A percentile compares a stretch with the other conserved stretches of the same genome.
phyloP scores from a whole-genome alignment of 2,888 invertebrate genomes.

The Drosophila pseudotakahashii region DNA sequence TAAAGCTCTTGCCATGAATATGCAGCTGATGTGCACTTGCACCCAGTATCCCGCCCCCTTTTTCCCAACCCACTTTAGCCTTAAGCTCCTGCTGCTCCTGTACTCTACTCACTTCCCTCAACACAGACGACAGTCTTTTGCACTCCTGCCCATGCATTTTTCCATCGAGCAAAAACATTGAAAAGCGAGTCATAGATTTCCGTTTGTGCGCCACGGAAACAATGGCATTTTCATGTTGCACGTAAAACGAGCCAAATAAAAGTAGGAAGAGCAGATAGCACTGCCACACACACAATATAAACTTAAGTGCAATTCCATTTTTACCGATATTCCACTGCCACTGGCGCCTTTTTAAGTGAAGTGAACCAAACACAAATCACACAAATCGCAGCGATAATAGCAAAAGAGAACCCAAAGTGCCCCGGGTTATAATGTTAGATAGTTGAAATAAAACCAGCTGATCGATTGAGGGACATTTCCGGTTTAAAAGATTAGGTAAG shows the following conservation, averaged over 20 bases:
- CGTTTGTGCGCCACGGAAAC: slow-evolving; percentile 68
- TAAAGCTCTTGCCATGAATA: slow-evolving; percentile 60
- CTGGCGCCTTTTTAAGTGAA: slow-evolving; percentile 65
- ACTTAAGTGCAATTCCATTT: slow-evolving; percentile 72
- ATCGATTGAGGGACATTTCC: slow-evolving; percentile 23
- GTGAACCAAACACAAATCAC: slow-evolving; percentile 42
- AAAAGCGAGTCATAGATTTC: slow-evolving; percentile 75
- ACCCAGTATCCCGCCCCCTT: neutral
- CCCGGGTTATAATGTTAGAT: slow-evolving; percentile 13
- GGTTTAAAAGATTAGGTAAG: slow-evolving; percentile 33
- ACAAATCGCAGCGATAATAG: slow-evolving; percentile 40
- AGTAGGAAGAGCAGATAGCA: slow-evolving; percentile 23
- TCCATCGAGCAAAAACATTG: slow-evolving; percentile 49
- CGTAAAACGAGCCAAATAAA: slow-evolving; percentile 56
- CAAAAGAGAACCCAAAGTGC: slow-evolving; percentile 35
- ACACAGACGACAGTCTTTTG: slow-evolving; percentile 70
- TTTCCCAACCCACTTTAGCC: slow-evolving; percentile 16
- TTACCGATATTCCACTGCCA: slow-evolving; percentile 59
- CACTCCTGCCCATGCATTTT: slow-evolving; percentile 54
- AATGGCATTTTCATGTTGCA: slow-evolving; percentile 79
- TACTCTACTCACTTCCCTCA: slow-evolving; percentile 4
- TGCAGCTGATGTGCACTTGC: slow-evolving; percentile 62
- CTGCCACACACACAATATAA: slow-evolving; percentile 67
- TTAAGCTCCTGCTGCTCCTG: slow-evolving; percentile 11
- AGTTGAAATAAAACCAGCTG: slow-evolving; percentile 10